Evolutionary conservation across 1,140 invertebrate species (phyloP).

Genomic region (Pogonomyrmex barbatus): DNA sequence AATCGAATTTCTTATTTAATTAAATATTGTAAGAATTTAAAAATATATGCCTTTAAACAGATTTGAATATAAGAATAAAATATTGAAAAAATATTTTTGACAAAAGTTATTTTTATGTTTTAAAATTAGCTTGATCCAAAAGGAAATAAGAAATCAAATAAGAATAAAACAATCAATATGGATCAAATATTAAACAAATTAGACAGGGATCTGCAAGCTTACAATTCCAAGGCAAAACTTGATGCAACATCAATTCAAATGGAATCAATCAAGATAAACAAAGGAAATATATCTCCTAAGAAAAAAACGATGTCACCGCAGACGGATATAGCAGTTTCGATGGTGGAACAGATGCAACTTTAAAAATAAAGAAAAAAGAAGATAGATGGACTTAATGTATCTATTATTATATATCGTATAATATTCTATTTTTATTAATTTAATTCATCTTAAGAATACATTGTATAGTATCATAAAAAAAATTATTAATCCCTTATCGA

Average conservation of each 20-base stretch:
- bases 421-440: not conserved
- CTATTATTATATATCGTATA: slow-evolving; percentile 14
- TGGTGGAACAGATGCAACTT: slow-evolving; percentile 72
- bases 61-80: not conserved
- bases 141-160: slow-evolving; percentile 67
- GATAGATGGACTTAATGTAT: slow-evolving; percentile 13
- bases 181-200: slow-evolving; percentile 78
- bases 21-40: not conserved
- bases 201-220: slow-evolving; percentile 71
- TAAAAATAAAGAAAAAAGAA: slow-evolving; percentile 12
- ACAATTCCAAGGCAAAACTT: slow-evolving; percentile 57
- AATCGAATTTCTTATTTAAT: not conserved
- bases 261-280: slow-evolving; percentile 9
- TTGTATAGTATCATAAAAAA: not conserved
- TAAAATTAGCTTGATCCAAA: slow-evolving; percentile 75
- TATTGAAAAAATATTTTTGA: not conserved
- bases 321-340: slow-evolving; percentile 49
- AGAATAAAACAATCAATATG: slow-evolving; percentile 74
- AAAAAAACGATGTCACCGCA: not conserved
- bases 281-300: slow-evolving; percentile 12
- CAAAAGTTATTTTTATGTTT: slow-evolving; percentile 37
- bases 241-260: not conserved
- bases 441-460: not conserved
- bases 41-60: not conserved
- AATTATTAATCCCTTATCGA: not conserved